Percentiles rank a stretch among this genome's conserved stretches.
Conservation (phyloP, 2,113 vertebrate species). For the Sapajus apella region DNA sequence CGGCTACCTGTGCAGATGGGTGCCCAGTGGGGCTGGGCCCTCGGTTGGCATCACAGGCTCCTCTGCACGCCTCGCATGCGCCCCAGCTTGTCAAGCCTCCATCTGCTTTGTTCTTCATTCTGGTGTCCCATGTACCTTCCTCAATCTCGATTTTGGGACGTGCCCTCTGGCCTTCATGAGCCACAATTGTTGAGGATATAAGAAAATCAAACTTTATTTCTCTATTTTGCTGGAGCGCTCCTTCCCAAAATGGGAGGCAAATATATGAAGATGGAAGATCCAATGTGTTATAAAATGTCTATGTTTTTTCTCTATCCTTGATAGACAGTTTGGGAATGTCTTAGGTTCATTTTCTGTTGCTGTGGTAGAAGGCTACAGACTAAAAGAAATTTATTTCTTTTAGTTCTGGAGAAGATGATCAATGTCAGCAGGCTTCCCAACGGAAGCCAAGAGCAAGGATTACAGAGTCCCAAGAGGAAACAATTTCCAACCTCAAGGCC, state of each 20-base stretch:
- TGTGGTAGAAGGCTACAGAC: background rate
- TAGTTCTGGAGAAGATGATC: background rate
- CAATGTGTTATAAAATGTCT: background rate
- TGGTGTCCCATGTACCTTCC: rapidly evolving
- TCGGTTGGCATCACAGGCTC: rapidly evolving
- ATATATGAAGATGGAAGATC: background rate
- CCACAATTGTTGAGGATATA: background rate
- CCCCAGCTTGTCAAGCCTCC: background rate
- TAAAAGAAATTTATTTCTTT: background rate
- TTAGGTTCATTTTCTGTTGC: background rate
- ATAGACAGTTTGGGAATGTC: background rate
- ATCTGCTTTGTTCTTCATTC: background rate
- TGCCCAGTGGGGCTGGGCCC: background rate
- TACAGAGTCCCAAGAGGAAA: too few species aligned
- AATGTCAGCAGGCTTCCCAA: too few species aligned
- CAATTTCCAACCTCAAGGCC: too few species aligned
- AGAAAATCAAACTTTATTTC: background rate
- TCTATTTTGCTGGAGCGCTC: background rate
- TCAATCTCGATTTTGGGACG: background rate
- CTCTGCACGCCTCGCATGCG: background rate
- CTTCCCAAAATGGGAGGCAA: background rate
- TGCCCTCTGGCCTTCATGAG: background rate
- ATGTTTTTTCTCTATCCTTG: background rate
- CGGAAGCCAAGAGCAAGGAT: too few species aligned
- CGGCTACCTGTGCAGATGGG: background rate